Conservation (phyloP, 2,888 invertebrate genomes). For the Lepidochitona cinerea region DNA sequence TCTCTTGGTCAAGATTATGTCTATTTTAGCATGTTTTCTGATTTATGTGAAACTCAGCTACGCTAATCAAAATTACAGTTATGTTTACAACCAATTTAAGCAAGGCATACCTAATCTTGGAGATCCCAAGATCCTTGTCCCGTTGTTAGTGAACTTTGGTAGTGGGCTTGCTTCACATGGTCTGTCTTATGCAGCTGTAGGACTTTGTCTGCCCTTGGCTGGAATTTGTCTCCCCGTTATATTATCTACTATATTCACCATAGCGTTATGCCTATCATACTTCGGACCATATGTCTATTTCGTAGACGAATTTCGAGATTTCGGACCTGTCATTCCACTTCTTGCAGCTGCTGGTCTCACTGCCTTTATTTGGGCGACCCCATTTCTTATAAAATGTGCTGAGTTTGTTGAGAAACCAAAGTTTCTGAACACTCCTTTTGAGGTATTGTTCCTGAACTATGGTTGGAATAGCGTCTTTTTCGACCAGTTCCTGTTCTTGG, state of each 20-base stretch:
- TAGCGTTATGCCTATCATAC: constrained; percentile 25
- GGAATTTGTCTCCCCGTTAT: constrained; percentile 41
- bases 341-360: constrained; percentile 26
- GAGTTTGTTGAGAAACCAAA: constrained; percentile 15
- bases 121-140: constrained; percentile 17
- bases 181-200: constrained; percentile 33
- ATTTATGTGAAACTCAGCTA: constrained; percentile 32
- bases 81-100: constrained; percentile 25
- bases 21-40: constrained; percentile 31
- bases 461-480: constrained; percentile 37
- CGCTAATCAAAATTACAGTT: constrained; percentile 11
- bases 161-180: constrained; percentile 32
- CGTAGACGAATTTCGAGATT: constrained; percentile 30
- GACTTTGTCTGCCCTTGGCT: constrained; percentile 36
- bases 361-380: constrained; percentile 32
- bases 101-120: constrained; percentile 23
- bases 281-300: constrained; percentile 20
- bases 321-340: constrained; percentile 31
- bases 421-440: constrained; percentile 29
- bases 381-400: constrained; percentile 23
- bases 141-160: constrained; percentile 34
- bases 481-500: constrained; percentile 33
- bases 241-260: constrained; percentile 36
- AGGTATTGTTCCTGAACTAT: constrained; percentile 34
- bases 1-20: constrained; percentile 28